Base-by-base conservation (phyloP, 2,888 invertebrate species). In the Dryobota labecula region DNA sequence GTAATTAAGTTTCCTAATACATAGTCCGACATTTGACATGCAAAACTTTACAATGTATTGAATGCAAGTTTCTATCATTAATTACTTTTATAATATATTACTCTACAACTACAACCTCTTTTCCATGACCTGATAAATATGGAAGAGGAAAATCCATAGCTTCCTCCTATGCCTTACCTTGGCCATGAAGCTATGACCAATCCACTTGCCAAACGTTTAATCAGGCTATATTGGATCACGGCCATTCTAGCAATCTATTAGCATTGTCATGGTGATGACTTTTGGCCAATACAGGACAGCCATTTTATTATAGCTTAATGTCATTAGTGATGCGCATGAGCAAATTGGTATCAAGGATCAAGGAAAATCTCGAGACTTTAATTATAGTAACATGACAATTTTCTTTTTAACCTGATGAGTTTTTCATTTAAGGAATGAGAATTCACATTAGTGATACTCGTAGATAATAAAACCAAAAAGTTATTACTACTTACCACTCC, bases 221-320 rank as follows among this genome's bases (percentile, higher is more conserved):
- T 38, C 53, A 43, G 11, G 11, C 38, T 54, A 54, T 47, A 56
- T 49, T 20, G 0, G 8, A 57, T 57, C 47, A 73, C 49, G 66
- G 30, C 20, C 30, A 38, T 13, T 30, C 2, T 11, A 15, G 11
- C 15, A 1, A 30, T 56, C 38, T 27, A 11, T 43, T 11, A 36
- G 38, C 30, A 33, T 3, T 51, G 20, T 41, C 30, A 30, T 9
- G 9, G 38, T 30, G 8, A 27, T 38, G 27, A 30, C 27, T 15
- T 27, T 33, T 8, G 18, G 27, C 20, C 13, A 11, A 20, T 24
- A 67, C 27, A 47, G 11, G 7, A 27, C n/a, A 47, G 0, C 27
- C 15, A 36, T 62, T 2, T 27, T 27, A 13, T 8, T 38, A 27
- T n/a, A 38, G 18, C 7, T 38, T n/a, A 27, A 18, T 62, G 36